Evolutionary conservation across 1,140 invertebrate genomes (phyloP).

Genomic region (Melanaphis sacchari): DNA sequence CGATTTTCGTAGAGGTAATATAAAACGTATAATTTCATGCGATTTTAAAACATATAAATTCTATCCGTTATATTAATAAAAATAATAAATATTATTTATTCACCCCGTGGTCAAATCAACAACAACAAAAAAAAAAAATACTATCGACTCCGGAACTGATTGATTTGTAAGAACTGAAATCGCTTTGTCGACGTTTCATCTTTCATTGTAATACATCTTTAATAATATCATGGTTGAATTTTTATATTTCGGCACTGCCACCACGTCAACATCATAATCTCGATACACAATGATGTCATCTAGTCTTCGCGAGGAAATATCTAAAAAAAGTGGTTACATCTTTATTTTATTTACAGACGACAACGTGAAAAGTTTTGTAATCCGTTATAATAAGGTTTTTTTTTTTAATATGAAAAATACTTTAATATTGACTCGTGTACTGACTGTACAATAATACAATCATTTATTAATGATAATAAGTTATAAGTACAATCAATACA

Average conservation of each 20-base stretch:
- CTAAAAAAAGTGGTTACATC: not conserved
- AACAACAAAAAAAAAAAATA: too few relatives aligned
- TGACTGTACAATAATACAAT: not conserved
- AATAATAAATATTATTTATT: too few relatives aligned
- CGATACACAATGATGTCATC: not conserved
- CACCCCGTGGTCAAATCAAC: too few relatives aligned
- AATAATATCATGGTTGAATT: not conserved
- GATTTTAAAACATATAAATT: too few relatives aligned
- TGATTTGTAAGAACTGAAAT: not conserved
- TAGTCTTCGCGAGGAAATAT: not conserved
- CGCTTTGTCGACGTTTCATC: not conserved
- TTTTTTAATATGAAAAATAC: not conserved
- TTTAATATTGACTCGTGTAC: not conserved
- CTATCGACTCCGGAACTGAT: not conserved
- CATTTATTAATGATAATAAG: not conserved
- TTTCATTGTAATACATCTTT: not conserved
- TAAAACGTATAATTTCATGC: too few relatives aligned
- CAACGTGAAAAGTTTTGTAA: not conserved
- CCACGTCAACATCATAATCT: not conserved
- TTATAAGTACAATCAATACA: too few relatives aligned
- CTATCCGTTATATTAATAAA: not conserved
- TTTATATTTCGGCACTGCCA: not conserved
- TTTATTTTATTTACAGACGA: not conserved
- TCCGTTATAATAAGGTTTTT: not conserved
- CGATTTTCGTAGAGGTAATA: not conserved